Percentiles rank a stretch among this genome's conserved stretches.
phyloP scores from a whole-genome alignment of 2,797 vertebrate genomes.

The Moxostoma hubbsi region DNA sequence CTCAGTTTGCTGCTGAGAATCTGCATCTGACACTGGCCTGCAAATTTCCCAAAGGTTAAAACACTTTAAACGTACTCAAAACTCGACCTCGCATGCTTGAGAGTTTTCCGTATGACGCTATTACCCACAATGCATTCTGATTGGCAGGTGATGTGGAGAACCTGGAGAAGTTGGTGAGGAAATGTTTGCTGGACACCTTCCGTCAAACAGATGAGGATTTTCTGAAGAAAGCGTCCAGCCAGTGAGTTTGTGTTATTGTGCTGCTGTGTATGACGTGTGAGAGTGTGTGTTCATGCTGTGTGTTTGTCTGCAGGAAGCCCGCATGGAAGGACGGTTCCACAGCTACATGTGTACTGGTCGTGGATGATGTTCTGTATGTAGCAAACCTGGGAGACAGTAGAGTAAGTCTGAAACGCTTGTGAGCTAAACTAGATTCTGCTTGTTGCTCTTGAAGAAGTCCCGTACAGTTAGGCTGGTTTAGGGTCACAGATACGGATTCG shows the following conservation, averaged over 20 bases:
- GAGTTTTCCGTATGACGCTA: background rate
- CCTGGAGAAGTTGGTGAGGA: constrained; percentile 90
- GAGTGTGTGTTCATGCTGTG: background rate
- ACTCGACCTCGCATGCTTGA: background rate
- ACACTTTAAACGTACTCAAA: background rate
- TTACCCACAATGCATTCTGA: background rate
- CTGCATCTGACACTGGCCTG: constrained; percentile 88
- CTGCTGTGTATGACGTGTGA: background rate
- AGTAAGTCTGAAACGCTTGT: constrained; percentile 67
- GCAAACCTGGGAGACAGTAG: constrained; percentile 96
- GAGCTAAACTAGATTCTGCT: too few relatives aligned
- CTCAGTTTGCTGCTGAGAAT: constrained; percentile 89
- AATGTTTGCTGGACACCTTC: constrained; percentile 91
- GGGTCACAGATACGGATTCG: too few relatives aligned
- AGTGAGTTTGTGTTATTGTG: constrained; percentile 77
- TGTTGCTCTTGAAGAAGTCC: too few relatives aligned
- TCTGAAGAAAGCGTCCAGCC: constrained; percentile 93
- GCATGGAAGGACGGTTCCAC: constrained; percentile 98
- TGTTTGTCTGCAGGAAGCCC: constrained; percentile 84
- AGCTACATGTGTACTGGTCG: constrained; percentile 89
- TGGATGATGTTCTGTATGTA: constrained; percentile 89
- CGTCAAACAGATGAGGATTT: constrained; percentile 95
- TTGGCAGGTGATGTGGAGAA: constrained; percentile 83
- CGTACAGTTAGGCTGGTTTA: too few relatives aligned
- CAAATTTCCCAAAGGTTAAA: constrained; percentile 90